These are phyloP conservation scores for Latrodectus hesperus DNA, from an alignment of 2,888 invertebrate species.

Conservation along the genomic window DNA sequence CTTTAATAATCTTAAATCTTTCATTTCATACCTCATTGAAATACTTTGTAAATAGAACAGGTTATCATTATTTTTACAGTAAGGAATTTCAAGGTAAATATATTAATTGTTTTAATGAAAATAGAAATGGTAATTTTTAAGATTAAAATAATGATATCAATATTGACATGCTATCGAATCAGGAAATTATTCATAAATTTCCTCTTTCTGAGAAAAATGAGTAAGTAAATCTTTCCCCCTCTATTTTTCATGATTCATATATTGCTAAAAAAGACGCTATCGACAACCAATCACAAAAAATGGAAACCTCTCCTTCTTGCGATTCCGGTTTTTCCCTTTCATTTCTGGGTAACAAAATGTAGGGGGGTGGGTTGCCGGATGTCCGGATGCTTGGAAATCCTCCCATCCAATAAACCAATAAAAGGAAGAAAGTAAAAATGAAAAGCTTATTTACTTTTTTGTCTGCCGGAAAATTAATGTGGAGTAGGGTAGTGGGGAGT, in stretches of 20 bases:
- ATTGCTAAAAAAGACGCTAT: constrained; percentile 6
- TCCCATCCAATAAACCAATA: constrained; percentile 7
- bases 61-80: too few relatives aligned
- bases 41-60: too few relatives aligned
- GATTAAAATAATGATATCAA: too few relatives aligned
- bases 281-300: constrained; percentile 46
- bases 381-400: constrained; percentile 24
- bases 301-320: constrained; percentile 9
- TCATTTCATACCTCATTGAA: too few relatives aligned
- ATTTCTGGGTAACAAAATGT: constrained; percentile 14
- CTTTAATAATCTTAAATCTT: too few relatives aligned
- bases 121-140: too few relatives aligned
- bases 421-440: constrained; percentile 20
- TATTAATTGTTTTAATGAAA: too few relatives aligned
- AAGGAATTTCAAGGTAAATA: too few relatives aligned
- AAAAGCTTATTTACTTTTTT: background rate
- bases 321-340: constrained; percentile 18
- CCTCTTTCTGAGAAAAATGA: too few relatives aligned
- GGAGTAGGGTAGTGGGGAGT: background rate
- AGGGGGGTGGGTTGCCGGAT: constrained; percentile 11
- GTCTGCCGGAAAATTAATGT: constrained; percentile 30
- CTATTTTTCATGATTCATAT: background rate
- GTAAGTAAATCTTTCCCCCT: background rate
- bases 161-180: too few relatives aligned
- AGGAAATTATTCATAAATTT: too few relatives aligned